Evolutionary conservation across 2,113 vertebrate genomes (phyloP).

Genomic region (Formicarius rufipectus): DNA sequence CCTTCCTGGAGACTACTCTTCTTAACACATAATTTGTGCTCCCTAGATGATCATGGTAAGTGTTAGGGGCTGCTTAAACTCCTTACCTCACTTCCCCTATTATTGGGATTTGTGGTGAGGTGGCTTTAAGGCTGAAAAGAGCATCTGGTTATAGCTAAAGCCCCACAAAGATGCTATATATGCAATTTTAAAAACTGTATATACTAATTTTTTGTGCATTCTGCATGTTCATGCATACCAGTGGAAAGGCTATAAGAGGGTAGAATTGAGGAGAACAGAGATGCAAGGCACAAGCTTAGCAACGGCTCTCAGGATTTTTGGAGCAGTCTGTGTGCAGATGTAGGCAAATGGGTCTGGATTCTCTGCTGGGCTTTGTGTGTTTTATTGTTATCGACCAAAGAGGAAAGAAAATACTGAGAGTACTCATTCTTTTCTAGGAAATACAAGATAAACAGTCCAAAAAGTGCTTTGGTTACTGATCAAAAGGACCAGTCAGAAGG

Average conservation of each 20-base stretch:
- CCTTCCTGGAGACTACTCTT: not conserved
- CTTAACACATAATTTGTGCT: not conserved
- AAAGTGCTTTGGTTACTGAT: not conserved
- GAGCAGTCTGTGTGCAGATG: not conserved
- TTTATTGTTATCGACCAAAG: not conserved
- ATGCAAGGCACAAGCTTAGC: not conserved
- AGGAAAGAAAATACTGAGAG: not conserved
- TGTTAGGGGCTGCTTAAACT: not conserved
- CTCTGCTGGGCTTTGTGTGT: not conserved
- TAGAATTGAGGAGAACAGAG: not conserved
- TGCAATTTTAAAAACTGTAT: not conserved
- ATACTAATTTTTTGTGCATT: not conserved
- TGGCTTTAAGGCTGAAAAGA: not conserved
- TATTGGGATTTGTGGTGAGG: not conserved
- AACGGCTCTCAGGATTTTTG: not conserved
- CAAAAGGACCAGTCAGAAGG: not conserved
- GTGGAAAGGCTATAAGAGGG: not conserved
- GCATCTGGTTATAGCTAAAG: not conserved
- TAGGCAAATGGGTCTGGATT: not conserved
- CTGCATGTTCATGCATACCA: not conserved
- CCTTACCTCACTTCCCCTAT: not conserved
- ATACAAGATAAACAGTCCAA: not conserved
- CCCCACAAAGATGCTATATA: not conserved
- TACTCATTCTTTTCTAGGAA: not conserved
- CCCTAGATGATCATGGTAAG: not conserved